Evolutionary conservation across 2,113 vertebrate species (phyloP).

Genomic region (Agelaius tricolor): DNA sequence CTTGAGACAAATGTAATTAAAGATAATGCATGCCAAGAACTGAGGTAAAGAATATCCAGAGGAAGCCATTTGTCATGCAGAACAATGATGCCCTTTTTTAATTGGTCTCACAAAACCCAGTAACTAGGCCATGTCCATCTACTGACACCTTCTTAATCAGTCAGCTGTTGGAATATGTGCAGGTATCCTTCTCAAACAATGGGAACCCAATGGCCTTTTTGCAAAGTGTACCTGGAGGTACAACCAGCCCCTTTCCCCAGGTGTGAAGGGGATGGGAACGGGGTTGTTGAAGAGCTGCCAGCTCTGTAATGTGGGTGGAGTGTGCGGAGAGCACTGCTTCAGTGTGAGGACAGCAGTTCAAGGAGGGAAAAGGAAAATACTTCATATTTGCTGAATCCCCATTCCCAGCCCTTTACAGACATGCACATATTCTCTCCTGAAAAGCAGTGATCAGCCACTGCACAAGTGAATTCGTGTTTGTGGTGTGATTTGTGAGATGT

Average conservation of each 20-base stretch:
- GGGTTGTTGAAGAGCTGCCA: neutral
- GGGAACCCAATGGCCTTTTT: neutral
- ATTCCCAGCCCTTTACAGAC: neutral
- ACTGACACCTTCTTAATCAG: neutral
- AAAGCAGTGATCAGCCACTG: neutral
- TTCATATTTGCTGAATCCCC: neutral
- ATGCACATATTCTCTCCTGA: neutral
- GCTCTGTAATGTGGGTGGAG: neutral
- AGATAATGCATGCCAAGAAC: constrained; percentile 8
- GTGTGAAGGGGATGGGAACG: neutral
- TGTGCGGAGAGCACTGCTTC: neutral
- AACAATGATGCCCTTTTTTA: neutral
- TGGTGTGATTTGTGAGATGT: neutral
- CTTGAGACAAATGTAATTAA: constrained; percentile 21
- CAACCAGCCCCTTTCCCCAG: neutral
- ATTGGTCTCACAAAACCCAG: constrained; percentile 15
- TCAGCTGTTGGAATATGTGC: neutral
- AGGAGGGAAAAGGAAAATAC: neutral
- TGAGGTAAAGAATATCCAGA: neutral
- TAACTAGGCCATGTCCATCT: neutral
- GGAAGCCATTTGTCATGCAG: constrained; percentile 42
- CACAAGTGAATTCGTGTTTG: neutral
- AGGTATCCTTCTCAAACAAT: neutral
- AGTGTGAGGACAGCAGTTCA: neutral
- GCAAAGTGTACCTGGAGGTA: neutral